A percentile compares a stretch with the other conserved stretches of the same genome.
Evolutionary conservation across 2,113 vertebrate species (phyloP).

Genomic region (Pyxicephalus adspersus): DNA sequence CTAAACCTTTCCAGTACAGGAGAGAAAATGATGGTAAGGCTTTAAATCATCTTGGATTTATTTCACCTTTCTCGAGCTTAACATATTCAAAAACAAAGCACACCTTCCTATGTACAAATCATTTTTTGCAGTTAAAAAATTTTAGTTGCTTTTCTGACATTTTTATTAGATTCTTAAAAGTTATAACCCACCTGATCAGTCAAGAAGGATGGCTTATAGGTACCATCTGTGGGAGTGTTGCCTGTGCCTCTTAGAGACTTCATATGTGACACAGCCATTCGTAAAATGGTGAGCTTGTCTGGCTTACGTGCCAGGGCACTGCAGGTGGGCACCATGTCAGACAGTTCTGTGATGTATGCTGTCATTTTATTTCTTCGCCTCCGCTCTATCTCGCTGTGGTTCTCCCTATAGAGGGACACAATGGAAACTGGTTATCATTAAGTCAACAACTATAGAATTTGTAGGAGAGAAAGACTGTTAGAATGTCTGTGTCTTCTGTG

Average conservation of each 20-base stretch:
- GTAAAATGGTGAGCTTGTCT: slow-evolving; percentile 95
- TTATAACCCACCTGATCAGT: slow-evolving; percentile 84
- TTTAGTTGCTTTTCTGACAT: no score
- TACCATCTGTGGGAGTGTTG: slow-evolving; percentile 86
- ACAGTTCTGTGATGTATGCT: slow-evolving; percentile 83
- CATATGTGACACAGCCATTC: slow-evolving; percentile 99
- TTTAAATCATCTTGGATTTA: no score
- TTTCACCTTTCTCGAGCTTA: no score
- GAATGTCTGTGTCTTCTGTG: neutral
- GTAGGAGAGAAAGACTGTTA: slow-evolving; percentile 55
- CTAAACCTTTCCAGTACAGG: no score
- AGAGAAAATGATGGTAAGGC: no score
- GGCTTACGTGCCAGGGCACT: slow-evolving; percentile 95
- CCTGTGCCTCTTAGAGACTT: slow-evolving; percentile 91
- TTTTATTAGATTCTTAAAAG: no score
- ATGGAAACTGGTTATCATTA: slow-evolving; percentile 19
- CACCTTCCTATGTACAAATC: no score
- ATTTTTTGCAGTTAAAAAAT: no score
- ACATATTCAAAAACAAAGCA: no score
- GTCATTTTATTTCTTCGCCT: slow-evolving; percentile 83
- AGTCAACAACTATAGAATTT: slow-evolving; percentile 41
- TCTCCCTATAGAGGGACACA: slow-evolving; percentile 69
- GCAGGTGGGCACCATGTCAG: slow-evolving; percentile 98
- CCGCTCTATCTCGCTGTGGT: slow-evolving; percentile 82
- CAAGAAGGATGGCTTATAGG: slow-evolving; percentile 94